phyloP scores from a whole-genome alignment of 2,113 vertebrate genomes.

The Chauna torquata region DNA sequence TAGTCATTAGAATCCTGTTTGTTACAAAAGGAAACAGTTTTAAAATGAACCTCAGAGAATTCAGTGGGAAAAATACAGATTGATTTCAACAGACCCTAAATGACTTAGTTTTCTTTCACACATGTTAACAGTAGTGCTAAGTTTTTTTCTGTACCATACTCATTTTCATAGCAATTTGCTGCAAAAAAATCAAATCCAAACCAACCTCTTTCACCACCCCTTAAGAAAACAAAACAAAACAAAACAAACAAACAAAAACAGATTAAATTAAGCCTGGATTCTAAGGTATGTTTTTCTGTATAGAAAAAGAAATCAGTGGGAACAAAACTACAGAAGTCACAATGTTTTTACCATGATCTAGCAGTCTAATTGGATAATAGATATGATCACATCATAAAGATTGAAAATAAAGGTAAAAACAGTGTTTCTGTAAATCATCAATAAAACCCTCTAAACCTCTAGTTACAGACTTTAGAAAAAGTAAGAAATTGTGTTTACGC shows the following conservation, averaged over 20 bases:
- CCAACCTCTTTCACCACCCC: neutral
- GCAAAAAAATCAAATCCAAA: neutral
- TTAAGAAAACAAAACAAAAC: too few species aligned
- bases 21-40: neutral
- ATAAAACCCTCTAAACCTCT: conserved; percentile 35
- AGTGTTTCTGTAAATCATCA: conserved; percentile 17
- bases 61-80: neutral
- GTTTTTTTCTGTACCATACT: neutral
- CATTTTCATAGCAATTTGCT: neutral
- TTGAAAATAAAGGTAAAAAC: neutral
- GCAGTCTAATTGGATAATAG: neutral
- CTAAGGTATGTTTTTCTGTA: neutral
- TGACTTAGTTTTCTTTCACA: neutral
- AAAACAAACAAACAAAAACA: too few species aligned
- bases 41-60: neutral
- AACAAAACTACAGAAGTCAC: neutral
- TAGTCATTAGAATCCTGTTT: neutral
- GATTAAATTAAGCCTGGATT: neutral
- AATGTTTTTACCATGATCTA: neutral
- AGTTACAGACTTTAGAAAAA: conserved; percentile 23
- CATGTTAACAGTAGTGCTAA: neutral
- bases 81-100: neutral
- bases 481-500: conserved; percentile 7
- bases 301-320: neutral
- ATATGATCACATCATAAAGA: neutral